phyloP scores from a whole-genome alignment of 2,888 invertebrate genomes.

The Sphaeridia pumilis region DNA sequence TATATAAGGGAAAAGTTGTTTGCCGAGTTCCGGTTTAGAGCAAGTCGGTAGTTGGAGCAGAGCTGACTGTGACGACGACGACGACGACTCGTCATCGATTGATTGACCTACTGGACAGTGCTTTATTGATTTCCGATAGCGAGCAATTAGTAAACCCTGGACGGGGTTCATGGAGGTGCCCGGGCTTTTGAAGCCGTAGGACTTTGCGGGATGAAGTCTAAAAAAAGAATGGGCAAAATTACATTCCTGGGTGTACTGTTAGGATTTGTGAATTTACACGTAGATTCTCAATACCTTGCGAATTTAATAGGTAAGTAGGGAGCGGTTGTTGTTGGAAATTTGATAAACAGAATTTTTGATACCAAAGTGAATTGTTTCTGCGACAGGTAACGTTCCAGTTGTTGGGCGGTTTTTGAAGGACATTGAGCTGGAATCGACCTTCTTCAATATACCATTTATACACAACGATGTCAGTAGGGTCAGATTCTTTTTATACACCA shows the following conservation, averaged over 20 bases:
- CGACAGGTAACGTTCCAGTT: constrained; percentile 18
- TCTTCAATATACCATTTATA: constrained; percentile 24
- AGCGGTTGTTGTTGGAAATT: neutral
- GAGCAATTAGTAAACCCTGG: no score
- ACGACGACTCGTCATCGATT: no score
- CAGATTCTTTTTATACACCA: constrained; percentile 25
- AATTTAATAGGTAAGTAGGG: constrained; percentile 10
- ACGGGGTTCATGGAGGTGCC: no score
- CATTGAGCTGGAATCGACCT: constrained; percentile 26
- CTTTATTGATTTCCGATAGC: neutral
- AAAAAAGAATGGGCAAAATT: constrained; percentile 10
- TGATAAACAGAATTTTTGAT: neutral
- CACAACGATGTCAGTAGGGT: constrained; percentile 30
- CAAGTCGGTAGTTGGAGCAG: no score
- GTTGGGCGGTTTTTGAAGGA: constrained; percentile 29
- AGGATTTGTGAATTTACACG: constrained; percentile 15
- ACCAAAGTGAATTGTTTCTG: neutral
- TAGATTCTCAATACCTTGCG: constrained; percentile 15
- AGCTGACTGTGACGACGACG: no score
- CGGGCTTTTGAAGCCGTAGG: no score
- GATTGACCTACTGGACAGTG: neutral
- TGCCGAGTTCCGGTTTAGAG: no score
- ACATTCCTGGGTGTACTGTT: constrained; percentile 9
- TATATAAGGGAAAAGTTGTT: no score
- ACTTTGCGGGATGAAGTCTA: no score